Evolutionary conservation across 2,888 invertebrate species (phyloP), one percentile per base, ranked within the genome.

Genomic region (Schizaphis graminum): DNA sequence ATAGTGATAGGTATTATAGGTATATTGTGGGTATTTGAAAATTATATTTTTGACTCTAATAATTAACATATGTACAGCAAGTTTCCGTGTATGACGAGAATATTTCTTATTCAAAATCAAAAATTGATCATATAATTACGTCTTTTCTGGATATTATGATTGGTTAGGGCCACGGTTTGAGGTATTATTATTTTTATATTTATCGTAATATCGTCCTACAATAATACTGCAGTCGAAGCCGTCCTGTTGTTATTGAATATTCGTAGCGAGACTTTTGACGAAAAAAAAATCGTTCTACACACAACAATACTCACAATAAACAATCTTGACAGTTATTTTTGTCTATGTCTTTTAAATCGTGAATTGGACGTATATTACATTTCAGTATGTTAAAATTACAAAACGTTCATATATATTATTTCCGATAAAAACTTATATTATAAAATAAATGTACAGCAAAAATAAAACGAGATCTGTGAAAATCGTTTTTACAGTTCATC

Each of bases 401-500:
- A 77, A 77, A 77, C 77, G 77, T 35, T 77, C 35, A 35, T 77
- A 77, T 77, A 26, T 77, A 21, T 77, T 67, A 35, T 67, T 77
- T 35, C 21, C 21, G 35, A 77, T 77, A 77, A 77, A 77, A 77
- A 77, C 35, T 21, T 41, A 77, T 41, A 77, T 8, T 77, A 77
- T 35, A 77, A 77, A 77, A 77, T 21, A 77, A 77, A 77, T 35
- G 35, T 77, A 21, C 8, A 35, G 35, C n/a, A 21, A 77, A 77
- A 77, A 77, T 77, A 35, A 77, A 35, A 77, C 21, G 35, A 77
- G 35, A 35, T 77, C 21, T 77, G 77, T 77, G 35, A 21, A 35
- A 77, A 77, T 77, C 35, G 77, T 77, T 77, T 77, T 77, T 77
- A 77, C 77, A 77, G 77, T 77, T 77, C 77, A 35, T 77, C 21